Base-by-base conservation (phyloP, 2,113 vertebrate genomes). In the Cephalopholis sonnerati region DNA sequence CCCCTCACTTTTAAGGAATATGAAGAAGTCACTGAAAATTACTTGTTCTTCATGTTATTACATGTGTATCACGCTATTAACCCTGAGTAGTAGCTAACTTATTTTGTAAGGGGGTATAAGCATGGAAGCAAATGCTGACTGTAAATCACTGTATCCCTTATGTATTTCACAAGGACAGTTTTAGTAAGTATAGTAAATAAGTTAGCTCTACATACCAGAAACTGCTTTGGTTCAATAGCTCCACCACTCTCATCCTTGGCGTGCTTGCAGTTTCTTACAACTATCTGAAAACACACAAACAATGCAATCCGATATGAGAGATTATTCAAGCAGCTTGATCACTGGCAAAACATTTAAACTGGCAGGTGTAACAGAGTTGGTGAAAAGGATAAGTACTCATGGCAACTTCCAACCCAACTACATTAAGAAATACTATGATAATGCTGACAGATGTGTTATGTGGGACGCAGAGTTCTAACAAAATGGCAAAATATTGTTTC, bases 181-280 rank as follows among this genome's bases (percentile, higher is more conserved):
- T 27, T 12, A 66, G 53, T 63, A 15, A 53, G 61, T 57, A 25
- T 46, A 57, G 5, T 39, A 65, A 59, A 76, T 22, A 54, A 0
- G 8, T 66, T 32, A 71, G 22, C 0, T 22, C 25, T 91, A 92
- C 92, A 87, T 90, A 95, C 93, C 92, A 94, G 82, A 93, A 93
- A 88, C 83, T 79, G 72, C 79, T 91, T 89, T 89, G 88, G 84
- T 91, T 92, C 62, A 92, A 69, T 76, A 90, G 71, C 29, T 82
- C 73, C 88, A 90, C 77, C 91, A 86, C 68, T 84, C 55, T 90
- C 82, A 81, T 87, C 84, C 62, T 75, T 84, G 57, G 72, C 71
- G 89, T 69, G 77, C 74, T 74, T 46, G 77, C 59, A 83, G 83
- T 87, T 83, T 85, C 74, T 79, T 83, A 36, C 39, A 84, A 86